Percentiles rank a stretch among this genome's conserved stretches.
phyloP scores from a whole-genome alignment of 2,797 vertebrate species.

The Sebastes matsubarae region DNA sequence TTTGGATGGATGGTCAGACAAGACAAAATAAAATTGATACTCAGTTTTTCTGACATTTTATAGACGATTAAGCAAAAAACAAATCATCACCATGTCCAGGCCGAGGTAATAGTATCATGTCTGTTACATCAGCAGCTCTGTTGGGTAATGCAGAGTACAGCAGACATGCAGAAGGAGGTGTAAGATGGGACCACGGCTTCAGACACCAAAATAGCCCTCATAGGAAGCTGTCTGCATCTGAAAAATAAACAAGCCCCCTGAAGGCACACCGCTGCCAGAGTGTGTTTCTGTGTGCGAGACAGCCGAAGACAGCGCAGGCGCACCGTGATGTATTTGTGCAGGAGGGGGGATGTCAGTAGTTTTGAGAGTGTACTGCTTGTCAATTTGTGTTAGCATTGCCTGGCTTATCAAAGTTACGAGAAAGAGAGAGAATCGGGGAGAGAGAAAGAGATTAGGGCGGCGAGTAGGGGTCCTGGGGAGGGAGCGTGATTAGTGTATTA shows the following conservation, averaged over 20 bases:
- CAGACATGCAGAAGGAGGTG: slow-evolving; percentile 51
- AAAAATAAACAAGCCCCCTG: slow-evolving; percentile 53
- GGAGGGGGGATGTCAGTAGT: slow-evolving; percentile 6
- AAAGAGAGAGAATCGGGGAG: slow-evolving; percentile 27
- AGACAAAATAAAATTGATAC: background rate
- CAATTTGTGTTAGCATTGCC: slow-evolving; percentile 42
- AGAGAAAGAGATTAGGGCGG: slow-evolving; percentile 60
- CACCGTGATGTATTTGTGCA: slow-evolving; percentile 26
- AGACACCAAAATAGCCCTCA: slow-evolving; percentile 49
- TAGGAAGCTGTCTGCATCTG: slow-evolving; percentile 45
- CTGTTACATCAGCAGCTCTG: slow-evolving; percentile 2
- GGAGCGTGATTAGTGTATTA: slow-evolving; percentile 78
- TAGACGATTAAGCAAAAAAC: background rate
- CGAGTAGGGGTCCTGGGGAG: slow-evolving; percentile 56
- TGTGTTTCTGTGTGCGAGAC: slow-evolving; percentile 13
- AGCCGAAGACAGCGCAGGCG: background rate
- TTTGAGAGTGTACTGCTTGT: slow-evolving; percentile 42
- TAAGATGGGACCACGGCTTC: slow-evolving; percentile 41
- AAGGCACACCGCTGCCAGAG: slow-evolving; percentile 28
- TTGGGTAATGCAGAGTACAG: slow-evolving; percentile 20
- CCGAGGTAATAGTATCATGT: background rate
- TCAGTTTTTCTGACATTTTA: background rate
- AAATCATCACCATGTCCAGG: background rate
- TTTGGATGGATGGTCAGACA: background rate
- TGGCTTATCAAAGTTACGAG: slow-evolving; percentile 58